Percentiles rank a stretch among this genome's conserved stretches.
Evolutionary conservation across 2,888 invertebrate genomes (phyloP).

Genomic region (Chaetoderma sp.): DNA sequence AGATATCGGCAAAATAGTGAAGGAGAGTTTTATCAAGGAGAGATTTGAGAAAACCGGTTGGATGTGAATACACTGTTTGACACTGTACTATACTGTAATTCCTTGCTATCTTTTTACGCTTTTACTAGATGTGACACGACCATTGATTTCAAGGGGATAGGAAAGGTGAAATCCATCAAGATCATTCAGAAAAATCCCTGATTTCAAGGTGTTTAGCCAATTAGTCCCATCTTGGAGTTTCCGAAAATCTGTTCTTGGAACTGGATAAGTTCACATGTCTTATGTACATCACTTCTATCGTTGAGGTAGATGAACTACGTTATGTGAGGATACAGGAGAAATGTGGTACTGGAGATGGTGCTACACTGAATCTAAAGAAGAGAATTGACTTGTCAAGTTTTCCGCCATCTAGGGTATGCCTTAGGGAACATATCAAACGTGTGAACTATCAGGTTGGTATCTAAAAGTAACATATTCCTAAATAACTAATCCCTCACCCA

Average conservation of each 20-base stretch:
- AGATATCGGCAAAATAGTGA: neutral
- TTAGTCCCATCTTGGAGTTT: neutral
- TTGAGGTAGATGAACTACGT: neutral
- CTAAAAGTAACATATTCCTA: neutral
- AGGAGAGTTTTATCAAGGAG: neutral
- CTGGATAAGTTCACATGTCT: neutral
- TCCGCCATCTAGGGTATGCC: slow-evolving; percentile 5
- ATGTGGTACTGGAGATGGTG: neutral
- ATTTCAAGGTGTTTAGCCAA: neutral
- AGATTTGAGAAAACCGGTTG: neutral
- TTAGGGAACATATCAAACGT: neutral
- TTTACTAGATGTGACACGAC: slow-evolving; percentile 10
- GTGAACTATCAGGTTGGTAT: slow-evolving; percentile 9
- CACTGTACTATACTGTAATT: neutral
- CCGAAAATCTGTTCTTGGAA: neutral
- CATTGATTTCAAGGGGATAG: neutral
- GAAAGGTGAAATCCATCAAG: slow-evolving; percentile 1
- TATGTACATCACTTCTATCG: neutral
- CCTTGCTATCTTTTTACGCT: neutral
- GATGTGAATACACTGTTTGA: no score
- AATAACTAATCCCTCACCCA: neutral
- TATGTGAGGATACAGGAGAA: neutral
- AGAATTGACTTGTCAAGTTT: neutral
- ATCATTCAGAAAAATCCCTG: neutral
- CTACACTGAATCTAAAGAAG: neutral